Base-by-base conservation (phyloP, 2,113 vertebrate genomes). In the Chinchilla lanigera region DNA sequence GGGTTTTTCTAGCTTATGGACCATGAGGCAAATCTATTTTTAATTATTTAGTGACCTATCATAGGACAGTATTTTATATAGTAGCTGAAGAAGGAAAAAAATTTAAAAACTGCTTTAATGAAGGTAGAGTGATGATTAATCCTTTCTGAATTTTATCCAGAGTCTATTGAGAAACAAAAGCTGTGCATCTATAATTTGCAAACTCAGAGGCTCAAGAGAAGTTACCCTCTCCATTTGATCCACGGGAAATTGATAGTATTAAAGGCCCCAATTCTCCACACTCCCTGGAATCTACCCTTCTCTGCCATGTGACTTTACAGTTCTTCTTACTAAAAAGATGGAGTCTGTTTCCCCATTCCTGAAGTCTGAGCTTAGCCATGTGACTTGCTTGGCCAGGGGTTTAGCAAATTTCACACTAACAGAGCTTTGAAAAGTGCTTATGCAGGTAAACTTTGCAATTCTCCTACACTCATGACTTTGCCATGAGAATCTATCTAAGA, bases 131-230 rank as follows among this genome's bases (percentile, higher is more conserved):
- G 60, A 85, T 87, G 85, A 87, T 94, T 94, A 89, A 92, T 92
- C 87, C 47, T 89, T 86, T 88, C 28, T 60, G 50, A 94, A 56
- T 90, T 95, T 85, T 87, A 96, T 67, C 44, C 85, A 44, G 81
- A 89, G 58, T 24, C 63, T 90, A 58, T 44, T 92, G 81, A 96
- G 84, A 96, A 97, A 92, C 52, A 94, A 95, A 95, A 96, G 60
- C 82, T 5, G 82, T 67, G 85, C 3, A 54, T 93, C 85, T 92
- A 69, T 94, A 56, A 82, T 93, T 95, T 63, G 75, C 67, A 95
- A 89, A 50, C 41, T 87, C n/a, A 75, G 91, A 92, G 93, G 17
- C 77, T 58, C 56, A 41, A 88, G 77, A 65, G 35, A 90, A 88
- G 41, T 61, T 75, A 44, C 9, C 2, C 28, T 81, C 50, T 13